Base-by-base conservation (phyloP, 2,113 vertebrate genomes). In the Cyprinodon tularosa region DNA sequence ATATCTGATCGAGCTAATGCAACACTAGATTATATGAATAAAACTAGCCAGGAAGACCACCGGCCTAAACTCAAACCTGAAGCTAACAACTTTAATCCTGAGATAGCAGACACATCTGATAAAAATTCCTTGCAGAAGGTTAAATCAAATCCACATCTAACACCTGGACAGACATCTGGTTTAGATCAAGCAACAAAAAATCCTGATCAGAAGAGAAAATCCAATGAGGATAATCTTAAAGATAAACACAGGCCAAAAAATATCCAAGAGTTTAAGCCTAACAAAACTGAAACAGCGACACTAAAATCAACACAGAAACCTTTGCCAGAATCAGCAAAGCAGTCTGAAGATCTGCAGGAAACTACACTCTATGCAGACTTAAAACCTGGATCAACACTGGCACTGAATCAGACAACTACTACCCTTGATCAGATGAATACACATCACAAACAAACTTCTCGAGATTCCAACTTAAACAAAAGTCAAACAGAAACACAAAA, bases 151-250 rank as follows among this genome's bases (percentile, higher is more conserved):
- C 22, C 70, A 48, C 70, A 82, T 44, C 29, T n/a, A 59, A 50
- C 44, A 77, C 14, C 53, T 12, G 74, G 71, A 75, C 38, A 66
- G 50, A 48, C 57, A 77, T 12, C 60, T 9, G 69, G 9, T 45
- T 39, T 62, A 40, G 67, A 78, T 63, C 39, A 0, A 14, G 7
- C n/a, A 13, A 36, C 44, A 62, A 62, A 62, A 48, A 11, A 20
- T 17, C 36, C 62, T 50, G 12, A 20, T 36, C 12, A 84, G 77
- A 81, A 42, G 4, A 0, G 60, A 14, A 74, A 79, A 87, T 42
- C 29, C 38, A 69, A 42, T 8, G 39, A 61, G n/a, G 78, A 59
- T n/a, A 36, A 59, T 4, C 60, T 67, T n/a, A 62, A 68, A 74
- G 20, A 57, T 8, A 57, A 4, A 3, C 50, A n/a, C 50, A n/a